These are phyloP conservation scores for Haliclona indistincta DNA, from an alignment of 37 sponge, comb jelly and placozoan species.

Conservation along the genomic window DNA sequence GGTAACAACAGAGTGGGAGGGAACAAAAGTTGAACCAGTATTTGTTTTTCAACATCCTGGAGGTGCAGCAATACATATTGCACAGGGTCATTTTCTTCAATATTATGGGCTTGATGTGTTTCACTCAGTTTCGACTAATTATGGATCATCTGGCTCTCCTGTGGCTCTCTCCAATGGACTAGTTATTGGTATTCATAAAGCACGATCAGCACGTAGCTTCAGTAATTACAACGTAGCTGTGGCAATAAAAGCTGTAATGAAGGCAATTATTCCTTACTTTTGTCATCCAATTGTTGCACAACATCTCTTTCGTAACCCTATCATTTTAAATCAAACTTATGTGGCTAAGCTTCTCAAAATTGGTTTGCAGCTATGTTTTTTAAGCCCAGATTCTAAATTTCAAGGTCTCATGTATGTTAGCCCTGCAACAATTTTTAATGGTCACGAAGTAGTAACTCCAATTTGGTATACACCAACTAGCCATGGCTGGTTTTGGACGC, in stretches of 20 bases:
- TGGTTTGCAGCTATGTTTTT: constrained; percentile 1
- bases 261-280: constrained; percentile 1
- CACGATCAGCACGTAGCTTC: neutral
- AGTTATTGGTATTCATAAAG: constrained; percentile 29
- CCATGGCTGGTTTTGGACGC: constrained; percentile 47
- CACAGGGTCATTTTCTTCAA: constrained; percentile 7
- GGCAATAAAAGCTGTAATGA: constrained; percentile 3
- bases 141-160: constrained; percentile 18
- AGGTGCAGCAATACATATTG: neutral
- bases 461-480: constrained; percentile 35
- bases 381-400: neutral
- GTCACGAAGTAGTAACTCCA: neutral
- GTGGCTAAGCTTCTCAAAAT: neutral
- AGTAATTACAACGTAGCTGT: constrained; percentile 14
- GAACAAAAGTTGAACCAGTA: too few species aligned
- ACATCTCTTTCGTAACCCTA: constrained; percentile 23
- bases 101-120: constrained; percentile 9
- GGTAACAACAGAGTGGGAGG: too few species aligned
- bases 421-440: neutral
- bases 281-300: neutral
- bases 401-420: constrained; percentile 19
- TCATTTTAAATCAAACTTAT: constrained; percentile 4
- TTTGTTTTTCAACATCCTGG: too few species aligned
- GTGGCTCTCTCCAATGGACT: constrained; percentile 6
- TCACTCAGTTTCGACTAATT: constrained; percentile 2